Evolutionary conservation across 1,140 invertebrate species (phyloP).

Genomic region (Drosophila burlai): DNA sequence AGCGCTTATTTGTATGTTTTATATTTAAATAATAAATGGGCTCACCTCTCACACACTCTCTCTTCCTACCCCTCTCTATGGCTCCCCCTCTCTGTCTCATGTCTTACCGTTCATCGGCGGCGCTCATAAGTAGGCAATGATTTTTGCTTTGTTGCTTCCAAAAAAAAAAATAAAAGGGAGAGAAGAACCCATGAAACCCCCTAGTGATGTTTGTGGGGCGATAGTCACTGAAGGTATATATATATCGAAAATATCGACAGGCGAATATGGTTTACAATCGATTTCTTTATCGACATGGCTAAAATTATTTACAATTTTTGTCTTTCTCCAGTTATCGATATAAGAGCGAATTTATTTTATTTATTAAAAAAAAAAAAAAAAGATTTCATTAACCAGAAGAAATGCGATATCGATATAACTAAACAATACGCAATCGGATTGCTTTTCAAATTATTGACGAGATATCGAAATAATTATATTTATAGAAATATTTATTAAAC

Average conservation of each 20-base stretch:
- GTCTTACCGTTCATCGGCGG: slow-evolving; percentile 24
- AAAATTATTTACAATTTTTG: too few species aligned
- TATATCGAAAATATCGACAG: too few species aligned
- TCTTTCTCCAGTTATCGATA: too few species aligned
- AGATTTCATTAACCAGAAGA: not conserved
- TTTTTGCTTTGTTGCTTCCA: slow-evolving; percentile 60
- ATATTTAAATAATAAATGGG: slow-evolving; percentile 81
- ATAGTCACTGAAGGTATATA: not conserved
- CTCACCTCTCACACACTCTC: not conserved
- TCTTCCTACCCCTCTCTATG: not conserved
- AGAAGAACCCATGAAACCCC: not conserved
- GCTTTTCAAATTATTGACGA: not conserved
- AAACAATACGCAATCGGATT: too few species aligned
- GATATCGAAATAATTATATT: not conserved
- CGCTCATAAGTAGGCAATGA: slow-evolving; percentile 81
- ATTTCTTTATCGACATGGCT: too few species aligned
- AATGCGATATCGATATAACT: too few species aligned
- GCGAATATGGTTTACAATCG: too few species aligned
- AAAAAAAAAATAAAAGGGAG: not conserved
- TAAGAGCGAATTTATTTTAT: too few species aligned
- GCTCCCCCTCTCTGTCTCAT: not conserved
- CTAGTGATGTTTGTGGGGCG: not conserved
- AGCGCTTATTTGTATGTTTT: slow-evolving; percentile 75
- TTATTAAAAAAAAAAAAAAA: not conserved
- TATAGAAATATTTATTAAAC: not conserved